Base-by-base conservation (phyloP, 2,113 vertebrate species). In the Sylvia atricapilla region DNA sequence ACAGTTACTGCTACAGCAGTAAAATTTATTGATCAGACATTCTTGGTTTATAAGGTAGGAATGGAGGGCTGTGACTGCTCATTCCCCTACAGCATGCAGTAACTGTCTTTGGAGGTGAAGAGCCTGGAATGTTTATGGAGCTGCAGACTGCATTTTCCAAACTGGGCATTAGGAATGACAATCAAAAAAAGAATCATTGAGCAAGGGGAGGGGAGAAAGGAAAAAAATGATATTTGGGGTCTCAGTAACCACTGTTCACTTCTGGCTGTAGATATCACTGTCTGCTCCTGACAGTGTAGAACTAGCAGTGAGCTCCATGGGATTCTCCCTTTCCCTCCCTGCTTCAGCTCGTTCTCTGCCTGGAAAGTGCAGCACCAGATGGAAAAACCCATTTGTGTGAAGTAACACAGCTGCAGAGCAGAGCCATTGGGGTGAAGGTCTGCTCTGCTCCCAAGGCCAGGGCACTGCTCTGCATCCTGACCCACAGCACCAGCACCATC, bases 11-110 rank as follows among this genome's bases (percentile, higher is more conserved):
- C 49, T 68, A 64, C 20, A 52, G 60, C 93, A 73, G 66, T 93
- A 73, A 94, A 94, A 86, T 92, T 94, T 81, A 89, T 92, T 74
- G 73, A 94, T 68, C 41, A 64, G 73, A 33, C 44, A 30, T 79
- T 84, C 66, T 59, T 94, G n/a, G 62, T 89, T 66, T 93, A 62
- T 73, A 89, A 91, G 83, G 76, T 91, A 60, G 91, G 81, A 91
- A 84, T 52, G 60, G 77, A 90, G 23, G 37, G 28, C 55, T 33
- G 35, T 70, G 59, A 22, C 35, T 77, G 35, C 44, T n/a, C 25
- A 21, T 74, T 82, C 59, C 47, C 44, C 41, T 56, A 33, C 55
- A 70, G 49, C 21, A 6, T 8, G 39, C 19, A 22, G 43, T 43
- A 58, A 46, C 31, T 56, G 4, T 55, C 69, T 46, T 31, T 53